Evolutionary conservation across 92 coral and sea anemone species (phyloP).

Genomic region (Hydrozoanthus gracilis): DNA sequence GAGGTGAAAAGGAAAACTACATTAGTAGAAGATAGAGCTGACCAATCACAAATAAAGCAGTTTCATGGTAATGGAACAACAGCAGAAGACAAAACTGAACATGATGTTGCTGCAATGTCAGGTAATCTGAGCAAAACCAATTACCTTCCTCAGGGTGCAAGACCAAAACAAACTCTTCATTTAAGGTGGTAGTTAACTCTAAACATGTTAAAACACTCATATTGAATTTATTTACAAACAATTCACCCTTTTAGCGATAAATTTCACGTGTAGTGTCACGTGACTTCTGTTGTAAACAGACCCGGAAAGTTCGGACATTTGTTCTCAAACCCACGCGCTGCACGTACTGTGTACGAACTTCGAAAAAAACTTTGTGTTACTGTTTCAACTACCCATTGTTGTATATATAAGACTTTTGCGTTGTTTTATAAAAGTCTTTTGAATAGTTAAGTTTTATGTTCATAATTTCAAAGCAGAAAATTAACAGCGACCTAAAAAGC

Average conservation of each 20-base stretch:
- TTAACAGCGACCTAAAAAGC: conserved; percentile 39
- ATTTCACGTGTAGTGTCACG: conserved; percentile 31
- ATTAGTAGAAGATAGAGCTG: background rate
- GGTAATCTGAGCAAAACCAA: background rate
- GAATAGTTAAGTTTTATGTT: conserved; percentile 36
- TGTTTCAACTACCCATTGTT: conserved; percentile 6
- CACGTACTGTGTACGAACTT: conserved; percentile 30
- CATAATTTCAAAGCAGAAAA: conserved; percentile 34
- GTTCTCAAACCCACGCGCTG: conserved; percentile 13
- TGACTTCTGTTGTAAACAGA: conserved; percentile 35
- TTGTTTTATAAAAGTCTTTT: conserved; percentile 18
- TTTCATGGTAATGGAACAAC: background rate
- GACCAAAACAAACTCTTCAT: background rate
- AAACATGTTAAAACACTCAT: no score
- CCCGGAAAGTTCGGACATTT: conserved; percentile 25
- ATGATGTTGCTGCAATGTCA: background rate
- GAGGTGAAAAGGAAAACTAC: background rate
- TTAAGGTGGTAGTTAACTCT: no score
- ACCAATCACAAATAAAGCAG: background rate
- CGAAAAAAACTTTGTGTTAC: conserved; percentile 3
- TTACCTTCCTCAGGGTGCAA: background rate
- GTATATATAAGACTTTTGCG: conserved; percentile 31
- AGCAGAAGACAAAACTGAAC: background rate
- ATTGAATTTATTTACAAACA: no score
- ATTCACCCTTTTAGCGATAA: no score